These are phyloP conservation scores for Hydroisotoma schaefferi DNA, from an alignment of 2,888 invertebrate species.

Conservation along the genomic window DNA sequence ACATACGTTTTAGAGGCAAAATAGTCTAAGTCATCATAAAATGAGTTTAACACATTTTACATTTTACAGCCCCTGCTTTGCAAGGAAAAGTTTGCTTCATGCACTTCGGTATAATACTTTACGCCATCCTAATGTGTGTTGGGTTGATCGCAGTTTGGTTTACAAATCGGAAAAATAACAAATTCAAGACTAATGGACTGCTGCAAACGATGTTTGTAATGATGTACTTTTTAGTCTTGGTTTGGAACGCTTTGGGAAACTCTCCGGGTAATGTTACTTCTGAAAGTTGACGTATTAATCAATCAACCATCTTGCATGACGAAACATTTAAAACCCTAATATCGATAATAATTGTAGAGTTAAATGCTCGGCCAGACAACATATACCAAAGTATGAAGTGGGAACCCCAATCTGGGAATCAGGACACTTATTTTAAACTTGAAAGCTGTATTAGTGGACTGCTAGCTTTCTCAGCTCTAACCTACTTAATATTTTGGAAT, in stretches of 20 bases:
- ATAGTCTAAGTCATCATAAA: neutral
- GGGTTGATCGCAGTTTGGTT: conserved; percentile 3
- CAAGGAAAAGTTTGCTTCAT: neutral
- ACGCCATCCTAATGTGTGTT: neutral
- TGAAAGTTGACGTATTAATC: neutral
- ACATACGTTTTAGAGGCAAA: neutral
- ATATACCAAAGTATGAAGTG: neutral
- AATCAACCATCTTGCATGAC: too few relatives aligned
- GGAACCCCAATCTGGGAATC: conserved; percentile 12
- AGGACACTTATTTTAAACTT: conserved; percentile 22
- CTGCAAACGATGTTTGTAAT: conserved; percentile 22
- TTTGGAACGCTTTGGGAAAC: conserved; percentile 28
- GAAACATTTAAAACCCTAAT: neutral
- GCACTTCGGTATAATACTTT: conserved; percentile 10
- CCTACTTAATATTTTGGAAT: conserved; percentile 28
- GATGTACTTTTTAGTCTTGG: conserved; percentile 11
- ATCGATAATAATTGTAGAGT: neutral
- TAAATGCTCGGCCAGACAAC: conserved; percentile 13
- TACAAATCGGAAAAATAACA: neutral
- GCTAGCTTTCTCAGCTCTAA: conserved; percentile 18
- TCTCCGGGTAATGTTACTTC: conserved; percentile 14
- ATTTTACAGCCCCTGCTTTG: too few relatives aligned
- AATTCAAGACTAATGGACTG: conserved; percentile 20
- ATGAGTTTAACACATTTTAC: too few relatives aligned
- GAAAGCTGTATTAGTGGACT: conserved; percentile 25